Evolutionary conservation across 2,113 vertebrate species (phyloP), one percentile per base, ranked within the genome.

Genomic region (Hemiprocne comata): DNA sequence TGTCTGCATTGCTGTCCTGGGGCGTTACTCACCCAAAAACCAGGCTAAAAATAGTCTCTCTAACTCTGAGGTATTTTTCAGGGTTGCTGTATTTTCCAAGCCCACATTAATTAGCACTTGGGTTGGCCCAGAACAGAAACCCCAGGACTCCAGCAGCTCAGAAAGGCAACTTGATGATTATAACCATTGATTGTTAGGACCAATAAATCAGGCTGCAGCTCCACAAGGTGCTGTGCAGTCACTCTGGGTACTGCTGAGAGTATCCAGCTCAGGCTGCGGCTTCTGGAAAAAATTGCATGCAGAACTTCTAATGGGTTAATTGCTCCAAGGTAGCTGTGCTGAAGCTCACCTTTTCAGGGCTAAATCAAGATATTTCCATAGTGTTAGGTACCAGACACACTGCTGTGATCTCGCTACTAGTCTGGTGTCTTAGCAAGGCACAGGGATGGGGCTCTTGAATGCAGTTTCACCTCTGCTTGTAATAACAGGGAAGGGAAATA

Each of bases 31-130:
- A 20, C 44, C 26, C 12, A 23, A 79, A 88, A 86, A 18, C 0
- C 34, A 71, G 26, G 18, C n/a, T 83, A 70, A 88, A 93, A 83
- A 85, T 85, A 91, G 8, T 34, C 55, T 78, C 10, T 65, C n/a
- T 89, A 28, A 80, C 29, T 40, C 55, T 25, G 58, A 73, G 36
- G 28, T 91, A 13, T 73, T 89, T 85, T 79, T 85, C 38, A 80
- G 83, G 19, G 26, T 51, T 81, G 34, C 40, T 85, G 29, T 74
- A n/a, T 94, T 23, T 85, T 72, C 73, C 24, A 51, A 80, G 60
- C 48, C 42, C 34, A 31, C 8, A 2, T 77, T 69, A 64, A 44
- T 79, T 76, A 77, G 51, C 38, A 16, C 33, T 83, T 55, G 34
- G 69, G 55, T 13, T 72, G 53, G 50, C 33, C 55, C 53, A 40